Evolutionary conservation across 92 coral and sea anemone genomes (phyloP), one percentile per base, ranked within the genome.

Genomic region (Zoanthus sociatus): DNA sequence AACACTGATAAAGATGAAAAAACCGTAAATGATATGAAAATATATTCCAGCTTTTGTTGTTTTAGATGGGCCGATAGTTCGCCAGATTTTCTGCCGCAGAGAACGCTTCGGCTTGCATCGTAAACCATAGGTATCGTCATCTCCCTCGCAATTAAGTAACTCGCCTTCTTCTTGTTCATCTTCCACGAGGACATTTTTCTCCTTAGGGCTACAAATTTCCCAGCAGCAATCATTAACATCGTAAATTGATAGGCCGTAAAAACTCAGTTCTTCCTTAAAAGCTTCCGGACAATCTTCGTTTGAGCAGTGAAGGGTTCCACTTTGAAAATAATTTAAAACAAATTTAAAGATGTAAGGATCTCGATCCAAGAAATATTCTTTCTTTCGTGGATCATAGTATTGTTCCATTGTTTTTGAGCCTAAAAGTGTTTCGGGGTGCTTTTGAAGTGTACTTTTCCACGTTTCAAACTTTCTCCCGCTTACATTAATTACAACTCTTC

Each of bases 321-420:
- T 92, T 78, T 98, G 96, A 83, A 95, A 97, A 73, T 88, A 97
- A 82, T 95, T 95, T 88, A 97, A 84, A 75, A 97, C 94, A 89
- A 95, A 97, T 81, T 95, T 97, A 77, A 97, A 97, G 20, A 97
- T 89, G 61, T 95, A 90, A 1, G 99, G 99, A 67, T 97, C 99
- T 51, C 99, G 89, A 69, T 97, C 98, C 61, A 97, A 88, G 37
- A 97, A 95, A 76, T 97, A 97, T 64, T 97, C 99, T 17, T 93
- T 89, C 75, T 86, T 92, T 76, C 87, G 82, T n/a, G 87, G 78
- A 88, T 97, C 98, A 82, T 95, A 95, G 61, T 93, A 97, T n/a
- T 87, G 78, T 56, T 91, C 90, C 67, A 95, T 93, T 89, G 92
- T 93, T 71, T 92, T 90, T 78, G 98, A 91, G 16, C 99, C 99